Evolutionary conservation across 2,797 vertebrate species (phyloP), one percentile per base, ranked within the genome.

Genomic region (Anas flavirostris): DNA sequence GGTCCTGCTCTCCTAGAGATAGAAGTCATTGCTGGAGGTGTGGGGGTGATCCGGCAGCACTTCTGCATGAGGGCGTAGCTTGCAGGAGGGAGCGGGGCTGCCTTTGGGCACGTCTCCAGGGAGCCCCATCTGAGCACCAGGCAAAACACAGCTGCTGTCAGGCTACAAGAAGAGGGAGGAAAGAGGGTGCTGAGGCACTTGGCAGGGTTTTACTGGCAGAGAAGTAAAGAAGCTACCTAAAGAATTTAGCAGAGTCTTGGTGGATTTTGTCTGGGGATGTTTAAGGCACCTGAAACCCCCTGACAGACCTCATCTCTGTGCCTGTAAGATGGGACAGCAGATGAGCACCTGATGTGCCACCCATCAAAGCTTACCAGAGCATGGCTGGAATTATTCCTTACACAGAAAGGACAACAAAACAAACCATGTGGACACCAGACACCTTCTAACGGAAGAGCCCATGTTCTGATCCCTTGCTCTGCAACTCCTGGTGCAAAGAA

Each of bases 151-250:
- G 74, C 17, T 0, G 5, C 37, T 53, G 33, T 3, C 5, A 2
- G 58, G 62, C 96, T 96, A 89, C 26, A 31, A 67, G 69, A 80
- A 77, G 52, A 87, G 52, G 93, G 62, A 92, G 41, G 64, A 67
- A 91, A 77, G 25, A 80, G 19, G 17, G 35, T 0, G 2, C 17
- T 90, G 86, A 92, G 35, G 21, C 4, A 4, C 21, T 74, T 14
- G 8, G 33, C 50, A 80, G 56, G 6, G 7, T 39, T 37, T 55
- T 56, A 28, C 22, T 6, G 15, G 22, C 62, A 74, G 31, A 25
- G 23, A 23, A 66, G 10, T 23, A 2, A 37, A 48, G 1, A 48
- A 48, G 46, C 46, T 19, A 22, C 55, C 55, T 58, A 9, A 33
- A 9, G 7, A n/a, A 58, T 19, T 58, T 5, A 58, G 19, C 19